Conservation (phyloP, 2,113 vertebrate species). For the Thermophis baileyi region DNA sequence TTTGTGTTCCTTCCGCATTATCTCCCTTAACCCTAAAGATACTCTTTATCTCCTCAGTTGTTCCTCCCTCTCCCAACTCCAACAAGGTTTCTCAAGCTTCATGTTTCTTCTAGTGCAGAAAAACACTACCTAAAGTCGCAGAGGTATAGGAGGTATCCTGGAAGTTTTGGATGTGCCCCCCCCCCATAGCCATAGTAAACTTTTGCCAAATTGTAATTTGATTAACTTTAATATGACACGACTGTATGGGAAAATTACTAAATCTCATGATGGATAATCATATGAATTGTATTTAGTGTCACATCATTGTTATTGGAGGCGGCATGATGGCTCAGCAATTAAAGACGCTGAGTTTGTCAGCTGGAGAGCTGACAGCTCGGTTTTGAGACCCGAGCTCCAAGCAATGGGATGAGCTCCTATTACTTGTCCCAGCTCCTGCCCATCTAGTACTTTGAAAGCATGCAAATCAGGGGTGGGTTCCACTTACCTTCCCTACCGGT, state of each 20-base stretch:
- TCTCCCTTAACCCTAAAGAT: neutral
- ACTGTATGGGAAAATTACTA: neutral
- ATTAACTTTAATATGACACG: neutral
- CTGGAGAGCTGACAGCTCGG: no score
- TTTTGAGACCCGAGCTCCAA: neutral
- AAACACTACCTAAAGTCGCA: neutral
- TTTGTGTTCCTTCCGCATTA: no score
- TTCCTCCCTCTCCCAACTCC: neutral
- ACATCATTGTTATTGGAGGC: neutral
- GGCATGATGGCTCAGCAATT: no score
- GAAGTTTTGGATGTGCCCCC: neutral
- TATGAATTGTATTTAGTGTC: neutral
- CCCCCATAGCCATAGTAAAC: neutral
- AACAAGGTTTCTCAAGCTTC: neutral
- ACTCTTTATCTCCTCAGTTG: neutral
- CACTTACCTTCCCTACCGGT: no score
- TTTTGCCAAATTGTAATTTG: neutral
- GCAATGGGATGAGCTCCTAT: neutral
- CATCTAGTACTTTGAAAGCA: neutral
- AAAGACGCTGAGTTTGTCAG: no score
- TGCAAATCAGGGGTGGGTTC: no score
- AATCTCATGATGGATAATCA: neutral
- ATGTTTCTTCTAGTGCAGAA: neutral
- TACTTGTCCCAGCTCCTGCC: neutral
- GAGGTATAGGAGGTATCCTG: neutral